phyloP scores from a whole-genome alignment of 1,140 invertebrate genomes.

The Agrilus planipennis region DNA sequence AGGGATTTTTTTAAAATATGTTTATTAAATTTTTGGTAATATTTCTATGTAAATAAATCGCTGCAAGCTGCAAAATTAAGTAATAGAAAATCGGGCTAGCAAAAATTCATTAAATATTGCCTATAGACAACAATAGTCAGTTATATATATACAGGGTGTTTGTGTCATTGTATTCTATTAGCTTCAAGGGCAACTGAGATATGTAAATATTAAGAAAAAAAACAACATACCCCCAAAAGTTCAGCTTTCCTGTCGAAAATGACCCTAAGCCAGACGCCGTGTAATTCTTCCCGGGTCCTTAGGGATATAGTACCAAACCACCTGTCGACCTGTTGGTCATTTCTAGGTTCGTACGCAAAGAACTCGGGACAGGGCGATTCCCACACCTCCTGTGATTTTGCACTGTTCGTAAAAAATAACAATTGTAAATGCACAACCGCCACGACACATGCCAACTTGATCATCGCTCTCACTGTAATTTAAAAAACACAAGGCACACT shows the following conservation, averaged over 20 bases:
- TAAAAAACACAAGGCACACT: too few species aligned
- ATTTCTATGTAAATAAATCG: too few species aligned
- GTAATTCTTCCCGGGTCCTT: conserved; percentile 16
- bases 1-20: too few species aligned
- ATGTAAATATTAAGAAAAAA: too few species aligned
- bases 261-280: conserved; percentile 23
- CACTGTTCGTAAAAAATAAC: too few species aligned
- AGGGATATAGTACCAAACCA: conserved; percentile 29
- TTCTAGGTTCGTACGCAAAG: conserved; percentile 32
- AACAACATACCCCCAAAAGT: conserved; percentile 26
- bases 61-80: not conserved
- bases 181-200: not conserved
- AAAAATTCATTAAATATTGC: not conserved
- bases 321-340: conserved; percentile 21
- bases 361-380: conserved; percentile 36
- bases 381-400: too few species aligned
- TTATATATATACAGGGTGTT: not conserved
- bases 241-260: conserved; percentile 20
- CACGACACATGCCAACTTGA: too few species aligned
- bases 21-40: too few species aligned
- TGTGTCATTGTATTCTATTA: not conserved
- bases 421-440: too few species aligned
- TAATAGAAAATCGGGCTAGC: not conserved
- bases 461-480: too few species aligned
- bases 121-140: not conserved